Evolutionary conservation across 2,113 vertebrate species (phyloP).

Genomic region (Hemichromis elongatus): DNA sequence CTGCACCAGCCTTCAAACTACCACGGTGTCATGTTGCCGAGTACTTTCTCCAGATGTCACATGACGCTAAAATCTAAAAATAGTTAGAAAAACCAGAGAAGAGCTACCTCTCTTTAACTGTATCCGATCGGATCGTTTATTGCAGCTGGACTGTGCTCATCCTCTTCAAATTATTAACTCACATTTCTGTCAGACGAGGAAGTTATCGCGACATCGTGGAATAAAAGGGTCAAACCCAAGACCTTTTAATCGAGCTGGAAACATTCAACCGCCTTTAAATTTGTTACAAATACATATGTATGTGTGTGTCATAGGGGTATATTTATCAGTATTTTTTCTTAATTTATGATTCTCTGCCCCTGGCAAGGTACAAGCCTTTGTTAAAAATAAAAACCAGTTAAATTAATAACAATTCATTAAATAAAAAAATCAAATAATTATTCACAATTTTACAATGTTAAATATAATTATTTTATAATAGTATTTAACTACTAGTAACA

Average conservation of each 20-base stretch:
- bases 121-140: not conserved
- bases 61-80: not conserved
- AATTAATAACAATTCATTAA: not conserved
- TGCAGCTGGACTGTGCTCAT: not conserved
- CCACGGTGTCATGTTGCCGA: not conserved
- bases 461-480: not conserved
- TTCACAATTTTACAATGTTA: not conserved
- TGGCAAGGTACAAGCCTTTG: not conserved
- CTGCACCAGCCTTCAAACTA: not conserved
- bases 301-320: not conserved
- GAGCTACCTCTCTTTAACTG: not conserved
- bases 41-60: not conserved
- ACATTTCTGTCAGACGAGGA: not conserved
- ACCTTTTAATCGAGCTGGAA: conserved; percentile 52
- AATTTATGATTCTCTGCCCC: not conserved
- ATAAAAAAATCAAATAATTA: not conserved
- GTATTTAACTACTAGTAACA: not conserved
- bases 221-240: not conserved
- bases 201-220: conserved; percentile 27
- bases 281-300: not conserved
- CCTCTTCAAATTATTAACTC: not conserved
- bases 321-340: not conserved
- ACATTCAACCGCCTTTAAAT: not conserved
- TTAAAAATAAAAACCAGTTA: not conserved
- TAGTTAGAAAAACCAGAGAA: not conserved